These are phyloP conservation scores for Meliscaeva auricollis DNA, from an alignment of 2,888 invertebrate species.

Conservation along the genomic window DNA sequence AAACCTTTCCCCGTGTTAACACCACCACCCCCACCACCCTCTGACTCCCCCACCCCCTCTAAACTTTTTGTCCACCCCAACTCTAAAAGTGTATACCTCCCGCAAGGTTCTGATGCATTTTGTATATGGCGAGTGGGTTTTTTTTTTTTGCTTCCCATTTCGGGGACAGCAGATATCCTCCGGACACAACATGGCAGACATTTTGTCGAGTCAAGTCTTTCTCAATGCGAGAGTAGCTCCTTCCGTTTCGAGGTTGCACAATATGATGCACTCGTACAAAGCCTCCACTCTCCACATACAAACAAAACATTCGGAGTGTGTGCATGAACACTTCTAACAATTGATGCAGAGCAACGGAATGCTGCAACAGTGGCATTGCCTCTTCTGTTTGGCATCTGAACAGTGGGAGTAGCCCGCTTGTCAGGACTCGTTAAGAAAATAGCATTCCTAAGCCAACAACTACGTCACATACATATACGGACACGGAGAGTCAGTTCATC, in stretches of 20 bases:
- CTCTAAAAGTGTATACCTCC: constrained; percentile 9
- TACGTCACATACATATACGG: constrained; percentile 7
- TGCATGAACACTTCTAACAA: constrained; percentile 45
- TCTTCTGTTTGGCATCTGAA: constrained; percentile 25
- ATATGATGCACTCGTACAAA: constrained; percentile 6
- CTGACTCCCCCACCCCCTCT: no score
- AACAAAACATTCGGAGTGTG: constrained; percentile 2
- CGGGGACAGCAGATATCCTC: constrained; percentile 63
- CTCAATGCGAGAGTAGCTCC: constrained; percentile 38
- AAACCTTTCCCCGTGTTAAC: constrained; percentile 9
- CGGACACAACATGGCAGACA: constrained; percentile 66
- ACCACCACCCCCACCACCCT: no score
- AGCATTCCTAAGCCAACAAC: constrained; percentile 58
- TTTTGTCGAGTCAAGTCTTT: constrained; percentile 68
- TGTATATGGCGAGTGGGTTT: not conserved
- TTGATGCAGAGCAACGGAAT: constrained; percentile 51
- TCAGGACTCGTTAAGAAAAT: constrained; percentile 68
- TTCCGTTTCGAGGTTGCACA: constrained; percentile 41
- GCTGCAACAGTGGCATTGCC: constrained; percentile 12
- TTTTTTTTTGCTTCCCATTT: constrained; percentile 28
- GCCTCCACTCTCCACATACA: no score
- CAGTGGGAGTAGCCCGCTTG: constrained; percentile 63
- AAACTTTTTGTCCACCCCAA: not conserved
- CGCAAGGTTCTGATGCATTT: constrained; percentile 43
- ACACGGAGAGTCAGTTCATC: not conserved